Evolutionary conservation across 2,113 vertebrate species (phyloP), one percentile per base, ranked within the genome.

Genomic region (Irena cyanogastra): DNA sequence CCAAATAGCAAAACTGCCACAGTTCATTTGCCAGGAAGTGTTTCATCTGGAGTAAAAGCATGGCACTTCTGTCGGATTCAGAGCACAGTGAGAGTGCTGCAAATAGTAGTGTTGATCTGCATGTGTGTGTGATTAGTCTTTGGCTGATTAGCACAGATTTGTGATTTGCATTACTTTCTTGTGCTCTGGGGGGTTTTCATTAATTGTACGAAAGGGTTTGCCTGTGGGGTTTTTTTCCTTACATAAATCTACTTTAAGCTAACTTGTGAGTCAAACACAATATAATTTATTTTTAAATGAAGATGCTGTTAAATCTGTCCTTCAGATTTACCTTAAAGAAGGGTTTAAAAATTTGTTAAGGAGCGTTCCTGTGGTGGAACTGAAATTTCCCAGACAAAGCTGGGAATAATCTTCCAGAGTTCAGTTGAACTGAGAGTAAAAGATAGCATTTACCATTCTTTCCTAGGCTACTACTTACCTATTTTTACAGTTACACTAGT

Each of bases 1-100:
- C 47, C 83, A 42, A 90, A 61, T 83, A 96, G 74, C 91, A 81
- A 86, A 95, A 79, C 93, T 96, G 93, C 87, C 87, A 91, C 86
- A 93, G 65, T 84, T 56, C 77, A 60, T 74, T 93, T 94, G 89
- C 83, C 27, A 94, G 84, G 80, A 81, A 71, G 28, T 94, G 70
- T 94, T 96, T 97, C 68, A 83, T 89, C 66, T 91, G 44, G 66
- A 94, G 64, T 86, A 87, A 85, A 69, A 94, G 89, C 56, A 4
- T 95, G 68, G 61, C 60, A 53, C 90, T 95, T 83, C 70, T 94
- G 33, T 39, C 68, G 30, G 66, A 80, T 83, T 77, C 69, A 30
- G 28, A n/a, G 70, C 87, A 57, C 4, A 4, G 57, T 56, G 22
- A 79, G 81, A 83, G 57, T 49, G 31, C 92, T 94, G 83, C 93